Evolutionary conservation across 2,797 vertebrate species (phyloP), one percentile per base, ranked within the genome.

Genomic region (Meriones psammophilus): DNA sequence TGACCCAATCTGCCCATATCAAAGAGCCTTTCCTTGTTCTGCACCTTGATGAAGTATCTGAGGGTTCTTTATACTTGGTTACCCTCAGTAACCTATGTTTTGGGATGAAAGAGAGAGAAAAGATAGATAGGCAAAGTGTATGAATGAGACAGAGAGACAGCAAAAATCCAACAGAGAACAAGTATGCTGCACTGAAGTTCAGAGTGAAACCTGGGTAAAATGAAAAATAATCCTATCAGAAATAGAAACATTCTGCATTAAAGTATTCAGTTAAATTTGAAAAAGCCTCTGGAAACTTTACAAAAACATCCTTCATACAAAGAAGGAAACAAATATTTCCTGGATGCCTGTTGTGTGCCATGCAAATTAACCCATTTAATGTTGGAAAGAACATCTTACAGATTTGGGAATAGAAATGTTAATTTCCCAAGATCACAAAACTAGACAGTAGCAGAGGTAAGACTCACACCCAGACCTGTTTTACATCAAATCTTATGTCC

Each of bases 21-120:
- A 95, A 94, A 97, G 85, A 97, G 95, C 94, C 96, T 94, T 97
- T 96, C 89, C 88, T 97, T 97, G 95, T 94, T 94, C 93, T 96
- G 94, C 89, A 91, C 96, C 89, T 96, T 94, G 83, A 97, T 94
- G 92, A 95, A 96, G 87, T 94, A 97, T 92, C 74, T 97, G 95
- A 97, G 91, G 60, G 78, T 90, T 96, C 96, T 94, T 94, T 96
- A 89, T 90, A 97, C 84, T 89, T 94, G 80, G 79, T 83, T 39
- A 39, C 94, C 89, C 91, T 97, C 95, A 96, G 77, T 95, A 96
- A 96, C 91, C 96, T 97, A 94, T 88, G 94, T 97, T 97, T 94
- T 62, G 87, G 86, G 84, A 90, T 96, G 64, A 97, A 89, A 95
- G 85, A 96, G 62, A 95, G 36, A 96, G 89, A 94, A 95, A 96